Evolutionary conservation across 2,797 vertebrate genomes (phyloP).

Genomic region (Chiroxiphia lanceolata): DNA sequence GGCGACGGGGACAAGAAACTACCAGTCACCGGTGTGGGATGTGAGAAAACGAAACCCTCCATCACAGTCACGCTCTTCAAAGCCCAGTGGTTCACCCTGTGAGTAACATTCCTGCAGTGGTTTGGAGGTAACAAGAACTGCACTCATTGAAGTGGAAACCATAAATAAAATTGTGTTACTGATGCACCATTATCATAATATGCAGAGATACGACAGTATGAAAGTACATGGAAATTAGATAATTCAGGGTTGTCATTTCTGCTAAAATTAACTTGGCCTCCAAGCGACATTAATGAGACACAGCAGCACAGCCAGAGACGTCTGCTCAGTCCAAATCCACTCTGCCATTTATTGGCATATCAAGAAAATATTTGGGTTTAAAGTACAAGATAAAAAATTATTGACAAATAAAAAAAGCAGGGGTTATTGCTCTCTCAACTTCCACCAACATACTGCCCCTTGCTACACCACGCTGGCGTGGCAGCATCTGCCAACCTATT

Average conservation of each 20-base stretch:
- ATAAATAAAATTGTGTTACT: not conserved
- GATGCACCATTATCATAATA: not conserved
- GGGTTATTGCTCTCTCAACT: not conserved
- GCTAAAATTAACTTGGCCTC: not conserved
- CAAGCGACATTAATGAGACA: not conserved
- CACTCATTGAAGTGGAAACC: not conserved
- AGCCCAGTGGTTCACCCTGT: not conserved
- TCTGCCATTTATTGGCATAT: not conserved
- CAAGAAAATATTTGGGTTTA: conserved; percentile 20
- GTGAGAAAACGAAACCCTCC: conserved; percentile 17
- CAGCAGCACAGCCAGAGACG: not conserved
- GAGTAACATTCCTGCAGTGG: conserved; percentile 26
- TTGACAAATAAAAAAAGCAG: not conserved
- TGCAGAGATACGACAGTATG: not conserved
- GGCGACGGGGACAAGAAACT: not conserved
- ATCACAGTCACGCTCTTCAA: not conserved
- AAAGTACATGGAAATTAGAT: not conserved
- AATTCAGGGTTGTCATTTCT: not conserved
- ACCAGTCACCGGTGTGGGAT: not conserved
- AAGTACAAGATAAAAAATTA: conserved; percentile 1
- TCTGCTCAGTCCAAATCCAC: not conserved
- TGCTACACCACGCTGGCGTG: not conserved
- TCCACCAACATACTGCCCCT: not conserved
- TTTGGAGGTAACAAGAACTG: not conserved
- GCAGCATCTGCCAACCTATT: not conserved